Conservation (phyloP, 2,113 vertebrate species). For the Tachysurus fulvidraco region DNA sequence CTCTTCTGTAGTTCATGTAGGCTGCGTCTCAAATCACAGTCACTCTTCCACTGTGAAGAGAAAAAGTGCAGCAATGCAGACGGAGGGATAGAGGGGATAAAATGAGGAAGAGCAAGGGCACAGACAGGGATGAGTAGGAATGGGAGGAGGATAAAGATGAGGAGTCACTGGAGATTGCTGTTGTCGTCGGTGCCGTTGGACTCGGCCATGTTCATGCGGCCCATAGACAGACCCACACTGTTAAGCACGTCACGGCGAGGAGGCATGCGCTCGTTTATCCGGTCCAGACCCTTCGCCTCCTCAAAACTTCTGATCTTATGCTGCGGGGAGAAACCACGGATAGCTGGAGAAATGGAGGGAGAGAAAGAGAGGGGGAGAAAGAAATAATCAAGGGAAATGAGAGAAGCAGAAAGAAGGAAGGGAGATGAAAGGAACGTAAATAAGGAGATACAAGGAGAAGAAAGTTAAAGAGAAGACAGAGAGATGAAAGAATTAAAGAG, state of each 20-base stretch:
- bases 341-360: constrained; percentile 65
- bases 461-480: constrained; percentile 49
- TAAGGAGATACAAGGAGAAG: constrained; percentile 39
- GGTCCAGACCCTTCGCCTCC: constrained; percentile 78
- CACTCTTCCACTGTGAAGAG: constrained; percentile 5
- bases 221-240: constrained; percentile 77
- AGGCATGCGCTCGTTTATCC: constrained; percentile 78
- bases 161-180: constrained; percentile 80
- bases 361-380: background rate
- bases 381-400: background rate
- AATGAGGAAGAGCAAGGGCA: background rate
- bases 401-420: background rate
- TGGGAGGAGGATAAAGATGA: constrained; percentile 10
- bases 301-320: constrained; percentile 80
- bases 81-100: background rate
- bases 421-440: constrained; percentile 41
- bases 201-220: constrained; percentile 77
- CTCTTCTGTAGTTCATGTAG: background rate
- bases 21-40: background rate
- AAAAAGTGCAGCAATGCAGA: constrained; percentile 26
- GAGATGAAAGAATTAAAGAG: constrained; percentile 45
- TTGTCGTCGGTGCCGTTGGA: constrained; percentile 81
- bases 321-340: constrained; percentile 80
- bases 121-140: background rate
- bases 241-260: constrained; percentile 73